A percentile compares a stretch with the other conserved stretches of the same genome.
These are phyloP conservation scores for Caenorhabditis panamensis DNA, from an alignment of 2,888 invertebrate species.

Conservation along the genomic window DNA sequence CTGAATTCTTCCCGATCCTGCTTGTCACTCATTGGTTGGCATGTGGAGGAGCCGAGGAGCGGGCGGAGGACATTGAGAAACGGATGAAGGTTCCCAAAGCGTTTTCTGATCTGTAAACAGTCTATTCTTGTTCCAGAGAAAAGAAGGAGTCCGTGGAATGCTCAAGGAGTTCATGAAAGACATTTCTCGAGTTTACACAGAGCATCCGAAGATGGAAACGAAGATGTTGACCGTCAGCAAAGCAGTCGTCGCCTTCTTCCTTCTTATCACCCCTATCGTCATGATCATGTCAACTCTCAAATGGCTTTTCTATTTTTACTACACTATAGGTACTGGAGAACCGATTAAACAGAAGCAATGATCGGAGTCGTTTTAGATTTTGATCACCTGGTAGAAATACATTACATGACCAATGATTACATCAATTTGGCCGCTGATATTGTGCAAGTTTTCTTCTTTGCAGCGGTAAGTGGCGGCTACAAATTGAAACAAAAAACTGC, in stretches of 20 bases:
- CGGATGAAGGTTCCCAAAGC: constrained; percentile 65
- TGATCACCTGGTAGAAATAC: constrained; percentile 72
- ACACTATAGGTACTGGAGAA: constrained; percentile 70
- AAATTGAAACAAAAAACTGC: too few species aligned
- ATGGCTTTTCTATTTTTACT: constrained; percentile 80
- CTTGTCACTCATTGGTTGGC: constrained; percentile 80
- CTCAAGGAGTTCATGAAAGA: constrained; percentile 78
- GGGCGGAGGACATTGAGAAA: constrained; percentile 76
- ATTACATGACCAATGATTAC: constrained; percentile 73
- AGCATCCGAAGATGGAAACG: constrained; percentile 31
- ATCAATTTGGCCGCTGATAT: constrained; percentile 68
- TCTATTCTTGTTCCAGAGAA: constrained; percentile 36
- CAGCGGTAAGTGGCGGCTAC: constrained; percentile 59
- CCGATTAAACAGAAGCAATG: constrained; percentile 8
- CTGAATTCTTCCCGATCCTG: constrained; percentile 80
- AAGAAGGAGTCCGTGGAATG: constrained; percentile 72
- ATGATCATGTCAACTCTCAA: constrained; percentile 65
- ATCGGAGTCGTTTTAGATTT: constrained; percentile 65
- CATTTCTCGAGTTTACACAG: constrained; percentile 77
- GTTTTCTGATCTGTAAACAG: neutral
- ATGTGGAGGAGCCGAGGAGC: constrained; percentile 80
- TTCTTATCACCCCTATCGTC: constrained; percentile 68
- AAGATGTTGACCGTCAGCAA: constrained; percentile 51
- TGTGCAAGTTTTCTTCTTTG: constrained; percentile 73
- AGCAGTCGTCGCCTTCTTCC: constrained; percentile 59